Evolutionary conservation across 2,797 vertebrate species (phyloP), one percentile per base, ranked within the genome.

Genomic region (Fringilla coelebs): DNA sequence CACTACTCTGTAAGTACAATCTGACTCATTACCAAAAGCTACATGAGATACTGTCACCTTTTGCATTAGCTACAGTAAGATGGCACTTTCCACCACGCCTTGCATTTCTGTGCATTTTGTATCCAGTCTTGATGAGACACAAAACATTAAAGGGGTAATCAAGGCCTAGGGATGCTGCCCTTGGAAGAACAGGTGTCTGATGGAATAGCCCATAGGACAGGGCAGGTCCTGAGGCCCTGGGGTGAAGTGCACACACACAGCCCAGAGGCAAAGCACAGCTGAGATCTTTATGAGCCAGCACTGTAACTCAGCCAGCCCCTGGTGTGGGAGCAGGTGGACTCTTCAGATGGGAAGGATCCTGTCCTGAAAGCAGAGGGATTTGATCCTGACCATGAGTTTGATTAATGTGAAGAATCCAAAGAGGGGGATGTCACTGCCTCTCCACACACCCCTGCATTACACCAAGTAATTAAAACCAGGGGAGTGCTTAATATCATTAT

Each of bases 231-330:
- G n/a, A 77, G 52, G 71, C 43, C 10, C 26, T 46, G 20, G 7
- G 0, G 1, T 57, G 66, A 75, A 2, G 12, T 31, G 38, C 58
- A 28, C 24, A 15, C 1, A 11, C 0, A 11, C 12, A 83, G 40
- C 38, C 36, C 63, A 28, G 17, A 28, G 62, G 32, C 3, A 86
- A 51, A 77, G 40, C 31, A 55, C 16, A 13, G 22, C 31, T 80
- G 29, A 17, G 74, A 12, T 34, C 45, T 58, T 62, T 34, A 29
- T 40, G 40, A 28, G n/a, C 8, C 11, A 11, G 26, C 28, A 6
- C 17, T 4, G 1, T 2, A 38, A 12, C 45, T 68, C 32, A 55
- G n/a, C 21, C 66, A 26, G 7, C 17, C 38, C 38, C 29, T 19
- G 5, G 24, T 36, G 13, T 14, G 49, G 38, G 68, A 87, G 40